Base-by-base conservation (phyloP, 2,113 vertebrate species). In the Albula glossodonta region DNA sequence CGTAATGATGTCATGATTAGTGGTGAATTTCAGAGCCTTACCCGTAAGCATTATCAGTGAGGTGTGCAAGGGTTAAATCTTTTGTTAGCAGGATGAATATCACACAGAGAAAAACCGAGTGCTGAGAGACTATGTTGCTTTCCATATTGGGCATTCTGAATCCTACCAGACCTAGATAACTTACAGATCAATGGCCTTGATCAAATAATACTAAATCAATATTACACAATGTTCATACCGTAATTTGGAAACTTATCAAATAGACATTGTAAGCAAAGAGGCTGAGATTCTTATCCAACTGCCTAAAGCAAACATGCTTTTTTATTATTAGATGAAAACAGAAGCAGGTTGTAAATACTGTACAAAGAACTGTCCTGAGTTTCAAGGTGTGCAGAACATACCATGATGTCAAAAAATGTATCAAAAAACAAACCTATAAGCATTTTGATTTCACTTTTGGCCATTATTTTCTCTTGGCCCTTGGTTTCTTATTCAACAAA, bases 1-100 rank as follows among this genome's bases (percentile, higher is more conserved):
- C 86, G 84, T 89, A 83, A 93, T 94, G 94, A 96, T 96, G 95
- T 95, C 95, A 96, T 88, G 94, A 91, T 93, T 93, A 93, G 93
- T 94, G 93, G 92, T 93, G 89, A 89, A 89, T 92, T 93, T 93
- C 88, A 92, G 90, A 93, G 91, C 92, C 91, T 93, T 92, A 90
- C 92, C 92, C 51, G 3, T n/a, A 31, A 17, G 83, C 74, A 50
- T 79, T 7, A 11, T 79, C 78, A 79, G 48, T 79, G 17, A 50
- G 49, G 78, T 49, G 19, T 15, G 11, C 4, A 48, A 17, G 78
- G 49, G 41, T 79, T 50, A 48, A 5, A 19, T 66, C 3, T 66
- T 41, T 41, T 41, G 31, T 41, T 41, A 41, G 31, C 31, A 41
- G 31, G 31, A 41, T 41, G 31, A 41, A 41, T 41, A 41, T 41